Conservation (phyloP, 2,113 vertebrate genomes). For the Lucifuga dentata region DNA sequence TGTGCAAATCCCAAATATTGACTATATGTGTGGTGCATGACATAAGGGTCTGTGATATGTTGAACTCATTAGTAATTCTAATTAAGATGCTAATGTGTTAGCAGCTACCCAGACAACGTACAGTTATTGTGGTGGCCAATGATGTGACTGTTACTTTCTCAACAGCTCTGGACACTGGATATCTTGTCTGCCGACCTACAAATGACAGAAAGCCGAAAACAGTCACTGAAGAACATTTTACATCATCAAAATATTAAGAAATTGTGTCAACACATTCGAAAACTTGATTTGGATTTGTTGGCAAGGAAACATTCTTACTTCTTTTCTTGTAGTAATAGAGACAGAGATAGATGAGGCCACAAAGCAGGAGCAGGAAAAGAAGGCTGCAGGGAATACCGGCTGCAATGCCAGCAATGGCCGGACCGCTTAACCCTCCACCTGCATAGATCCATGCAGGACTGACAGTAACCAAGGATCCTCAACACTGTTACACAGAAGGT, state of each 20-base stretch:
- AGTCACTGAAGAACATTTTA: not conserved
- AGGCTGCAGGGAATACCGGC: constrained; percentile 79
- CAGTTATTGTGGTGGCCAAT: not conserved
- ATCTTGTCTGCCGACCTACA: constrained; percentile 61
- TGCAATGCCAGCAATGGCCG: constrained; percentile 78
- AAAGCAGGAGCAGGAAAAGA: constrained; percentile 68
- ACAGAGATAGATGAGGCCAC: constrained; percentile 53
- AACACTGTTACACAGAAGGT: not conserved
- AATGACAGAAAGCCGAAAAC: not conserved
- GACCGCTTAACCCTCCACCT: constrained; percentile 67
- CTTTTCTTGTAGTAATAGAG: constrained; percentile 55
- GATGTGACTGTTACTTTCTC: constrained; percentile 69
- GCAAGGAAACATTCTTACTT: constrained; percentile 38
- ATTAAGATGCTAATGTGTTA: not conserved
- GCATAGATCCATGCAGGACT: constrained; percentile 6
- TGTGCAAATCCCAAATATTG: not conserved
- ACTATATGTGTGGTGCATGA: not conserved
- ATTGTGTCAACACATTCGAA: not conserved
- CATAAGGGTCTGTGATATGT: not conserved
- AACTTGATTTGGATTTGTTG: not conserved
- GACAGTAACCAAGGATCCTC: not conserved
- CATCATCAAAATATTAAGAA: not conserved
- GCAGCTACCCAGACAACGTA: not conserved
- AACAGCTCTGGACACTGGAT: constrained; percentile 68
- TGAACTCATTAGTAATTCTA: not conserved